Conservation (phyloP, 2,113 vertebrate genomes). For the Loxodonta africana region DNA sequence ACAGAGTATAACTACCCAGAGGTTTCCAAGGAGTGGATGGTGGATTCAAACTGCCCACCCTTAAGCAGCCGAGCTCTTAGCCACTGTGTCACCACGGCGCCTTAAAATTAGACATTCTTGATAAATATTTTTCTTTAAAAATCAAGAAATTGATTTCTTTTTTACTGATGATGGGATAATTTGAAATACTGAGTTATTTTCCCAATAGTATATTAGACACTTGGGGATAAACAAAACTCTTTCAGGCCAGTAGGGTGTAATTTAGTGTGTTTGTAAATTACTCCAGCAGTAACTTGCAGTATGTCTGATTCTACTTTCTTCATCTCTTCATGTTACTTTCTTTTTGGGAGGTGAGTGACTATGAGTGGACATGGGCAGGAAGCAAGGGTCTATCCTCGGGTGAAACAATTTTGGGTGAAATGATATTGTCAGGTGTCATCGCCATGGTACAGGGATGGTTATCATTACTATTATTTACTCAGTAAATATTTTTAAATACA, state of each 20-base stretch:
- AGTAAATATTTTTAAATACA: slow-evolving; percentile 65
- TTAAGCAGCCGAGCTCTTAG: too few species aligned
- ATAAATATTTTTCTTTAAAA: slow-evolving; percentile 1
- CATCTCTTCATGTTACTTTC: background rate
- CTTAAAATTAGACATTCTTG: background rate
- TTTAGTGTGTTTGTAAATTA: background rate
- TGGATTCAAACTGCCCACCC: too few species aligned
- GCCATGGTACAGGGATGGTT: background rate
- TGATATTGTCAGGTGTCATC: background rate
- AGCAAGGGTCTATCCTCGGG: background rate
- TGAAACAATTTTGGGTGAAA: slow-evolving; percentile 27
- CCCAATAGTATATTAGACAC: background rate
- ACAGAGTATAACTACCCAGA: too few species aligned
- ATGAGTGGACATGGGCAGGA: background rate
- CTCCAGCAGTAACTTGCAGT: background rate
- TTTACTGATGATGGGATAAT: background rate
- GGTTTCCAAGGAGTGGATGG: too few species aligned
- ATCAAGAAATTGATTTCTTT: background rate
- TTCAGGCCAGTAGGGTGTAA: background rate
- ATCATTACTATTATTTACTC: background rate
- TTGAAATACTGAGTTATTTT: slow-evolving; percentile 22
- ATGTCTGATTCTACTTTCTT: background rate
- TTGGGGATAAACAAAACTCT: background rate
- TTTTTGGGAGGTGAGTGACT: background rate
- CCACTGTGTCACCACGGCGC: too few species aligned